Conservation (phyloP, 37 sponge, comb jelly and placozoan species). For the Axinella damicornis region DNA sequence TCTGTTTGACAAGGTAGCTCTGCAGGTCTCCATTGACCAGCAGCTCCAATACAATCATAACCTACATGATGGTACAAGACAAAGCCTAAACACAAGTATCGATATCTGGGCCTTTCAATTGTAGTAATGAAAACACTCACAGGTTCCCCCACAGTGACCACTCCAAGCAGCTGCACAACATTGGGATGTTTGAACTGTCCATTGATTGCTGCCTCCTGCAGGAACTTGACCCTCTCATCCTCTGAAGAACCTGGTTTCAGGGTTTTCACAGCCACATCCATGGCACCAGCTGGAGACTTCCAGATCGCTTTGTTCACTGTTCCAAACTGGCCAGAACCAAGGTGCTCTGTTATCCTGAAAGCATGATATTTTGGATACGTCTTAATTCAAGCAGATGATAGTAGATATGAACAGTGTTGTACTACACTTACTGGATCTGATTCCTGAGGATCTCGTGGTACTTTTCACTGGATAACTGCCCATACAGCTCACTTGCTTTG, state of each 20-base stretch:
- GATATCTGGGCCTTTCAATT: too few relatives aligned
- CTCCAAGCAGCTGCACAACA: slow-evolving; percentile 59
- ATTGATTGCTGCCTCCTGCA: slow-evolving; percentile 77
- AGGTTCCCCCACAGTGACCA: slow-evolving; percentile 71
- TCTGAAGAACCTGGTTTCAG: slow-evolving; percentile 39
- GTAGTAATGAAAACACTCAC: slow-evolving; percentile 32
- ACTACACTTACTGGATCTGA: too few relatives aligned
- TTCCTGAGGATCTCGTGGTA: too few relatives aligned
- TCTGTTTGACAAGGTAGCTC: slow-evolving; percentile 52
- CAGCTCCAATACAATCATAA: slow-evolving; percentile 72
- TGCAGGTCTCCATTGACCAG: slow-evolving; percentile 62
- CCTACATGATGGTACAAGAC: slow-evolving; percentile 4
- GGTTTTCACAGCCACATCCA: slow-evolving; percentile 66
- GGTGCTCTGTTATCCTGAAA: slow-evolving; percentile 34
- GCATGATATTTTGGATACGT: too few relatives aligned
- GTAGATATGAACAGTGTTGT: too few relatives aligned
- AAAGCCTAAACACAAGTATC: too few relatives aligned
- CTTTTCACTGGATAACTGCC: too few relatives aligned
- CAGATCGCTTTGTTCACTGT: slow-evolving; percentile 52
- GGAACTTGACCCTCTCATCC: slow-evolving; percentile 64
- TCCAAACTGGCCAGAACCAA: slow-evolving; percentile 75
- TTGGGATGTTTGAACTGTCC: slow-evolving; percentile 71
- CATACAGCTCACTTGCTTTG: too few relatives aligned
- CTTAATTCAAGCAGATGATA: too few relatives aligned
- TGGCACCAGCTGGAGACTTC: neutral